Percentiles rank a stretch among this genome's conserved stretches.
Evolutionary conservation across 2,797 vertebrate genomes (phyloP).

Genomic region (Australoheros facetus): DNA sequence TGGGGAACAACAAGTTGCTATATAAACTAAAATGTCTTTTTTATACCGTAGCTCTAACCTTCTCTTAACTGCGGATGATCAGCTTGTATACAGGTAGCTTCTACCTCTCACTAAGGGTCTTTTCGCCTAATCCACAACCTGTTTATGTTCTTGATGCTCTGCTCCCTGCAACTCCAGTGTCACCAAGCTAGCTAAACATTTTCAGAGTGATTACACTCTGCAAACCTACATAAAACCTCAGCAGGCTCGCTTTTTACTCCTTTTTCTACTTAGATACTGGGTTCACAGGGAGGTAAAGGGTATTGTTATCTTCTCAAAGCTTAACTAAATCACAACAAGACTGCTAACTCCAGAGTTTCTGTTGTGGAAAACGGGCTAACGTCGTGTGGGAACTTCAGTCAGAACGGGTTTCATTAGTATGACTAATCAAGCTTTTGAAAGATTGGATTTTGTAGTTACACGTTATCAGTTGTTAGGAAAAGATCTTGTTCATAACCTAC

Average conservation of each 20-base stretch:
- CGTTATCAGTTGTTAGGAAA: background rate
- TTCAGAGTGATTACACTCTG: background rate
- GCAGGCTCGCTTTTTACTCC: background rate
- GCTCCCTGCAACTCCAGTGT: background rate
- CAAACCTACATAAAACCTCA: background rate
- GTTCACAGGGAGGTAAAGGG: background rate
- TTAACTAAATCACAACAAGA: background rate
- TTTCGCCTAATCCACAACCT: background rate
- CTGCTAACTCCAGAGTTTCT: background rate
- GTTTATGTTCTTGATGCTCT: background rate
- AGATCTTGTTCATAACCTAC: background rate
- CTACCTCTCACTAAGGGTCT: background rate
- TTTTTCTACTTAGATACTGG: background rate
- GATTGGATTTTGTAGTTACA: constrained; percentile 2
- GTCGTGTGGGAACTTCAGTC: background rate
- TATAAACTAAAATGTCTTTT: constrained; percentile 1
- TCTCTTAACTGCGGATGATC: background rate
- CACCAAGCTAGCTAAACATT: background rate
- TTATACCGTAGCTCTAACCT: no score
- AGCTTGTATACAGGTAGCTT: background rate
- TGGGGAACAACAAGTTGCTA: constrained; percentile 7
- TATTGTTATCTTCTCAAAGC: background rate
- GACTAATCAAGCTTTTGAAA: background rate
- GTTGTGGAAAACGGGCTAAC: accelerated
- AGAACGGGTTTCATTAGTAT: background rate